Base-by-base conservation (phyloP, 2,113 vertebrate genomes). In the Struthidea cinerea region DNA sequence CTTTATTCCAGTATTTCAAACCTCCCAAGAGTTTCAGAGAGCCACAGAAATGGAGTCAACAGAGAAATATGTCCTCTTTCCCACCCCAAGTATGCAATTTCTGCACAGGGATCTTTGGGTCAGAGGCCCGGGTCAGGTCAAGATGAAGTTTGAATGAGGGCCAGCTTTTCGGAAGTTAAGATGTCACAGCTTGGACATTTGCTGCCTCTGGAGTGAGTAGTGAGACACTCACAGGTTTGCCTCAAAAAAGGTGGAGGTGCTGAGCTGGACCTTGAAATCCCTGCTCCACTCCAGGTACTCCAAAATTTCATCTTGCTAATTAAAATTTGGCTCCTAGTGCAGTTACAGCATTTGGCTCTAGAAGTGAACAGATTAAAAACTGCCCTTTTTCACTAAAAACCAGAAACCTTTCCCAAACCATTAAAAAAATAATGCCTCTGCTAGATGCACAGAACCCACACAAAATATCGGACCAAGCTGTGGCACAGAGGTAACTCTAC, bases 11-110 rank as follows among this genome's bases (percentile, higher is more conserved):
- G 8, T 61, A 93, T 91, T 95, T 84, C 61, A 94, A 68, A 79
- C 42, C 17, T 89, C 84, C 57, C 21, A 89, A 82, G 71, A 70
- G 33, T 52, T 93, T 94, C 64, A 78, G 68, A 18, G 17, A 86
- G 56, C 15, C 80, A 52, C 24, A 95, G 77, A 77, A 91, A 84
- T 35, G 12, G 22, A 89, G 35, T 49, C 5, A 24, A 67, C 16
- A 88, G 16, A 89, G 32, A 95, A 94, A 50, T 60, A 90, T 87
- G 94, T 91, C 41, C 44, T 75, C 60, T 84, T 85, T 90, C 68
- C 41, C 35, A 78, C 28, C 35, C 26, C 26, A 81, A 64, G 32
- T 37, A 49, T 73, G 69, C 35, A 89, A 71, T 92, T 94, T 87
- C 57, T 77, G 27, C 37, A 15, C 27, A 68, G 15, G 5, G 41